phyloP scores from a whole-genome alignment of 37 sponge, comb jelly and placozoan species.

The Beroe ovata region DNA sequence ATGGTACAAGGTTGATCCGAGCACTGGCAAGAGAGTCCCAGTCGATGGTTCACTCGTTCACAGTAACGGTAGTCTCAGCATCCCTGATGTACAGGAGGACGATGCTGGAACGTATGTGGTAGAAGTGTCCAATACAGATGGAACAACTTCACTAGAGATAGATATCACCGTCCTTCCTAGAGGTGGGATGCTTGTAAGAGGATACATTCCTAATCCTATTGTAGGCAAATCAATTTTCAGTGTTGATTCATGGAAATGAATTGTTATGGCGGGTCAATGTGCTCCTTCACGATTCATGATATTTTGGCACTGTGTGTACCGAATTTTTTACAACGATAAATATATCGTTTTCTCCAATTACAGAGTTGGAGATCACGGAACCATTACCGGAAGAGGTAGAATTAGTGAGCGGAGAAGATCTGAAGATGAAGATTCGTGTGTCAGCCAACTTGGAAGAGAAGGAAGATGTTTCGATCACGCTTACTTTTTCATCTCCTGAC shows the following conservation, averaged over 20 bases:
- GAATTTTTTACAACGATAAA: too few relatives aligned
- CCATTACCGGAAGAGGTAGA: constrained; percentile 34
- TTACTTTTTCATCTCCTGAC: not conserved
- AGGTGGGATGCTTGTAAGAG: not conserved
- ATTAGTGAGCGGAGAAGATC: not conserved
- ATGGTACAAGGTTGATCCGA: too few relatives aligned
- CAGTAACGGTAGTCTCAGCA: not conserved
- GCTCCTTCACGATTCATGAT: too few relatives aligned
- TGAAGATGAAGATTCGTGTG: not conserved
- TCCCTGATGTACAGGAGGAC: not conserved
- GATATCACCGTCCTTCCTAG: not conserved
- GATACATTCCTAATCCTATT: not conserved
- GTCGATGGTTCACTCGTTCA: too few relatives aligned
- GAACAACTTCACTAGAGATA: not conserved
- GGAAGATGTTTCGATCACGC: not conserved
- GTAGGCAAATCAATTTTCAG: too few relatives aligned
- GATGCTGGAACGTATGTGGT: not conserved
- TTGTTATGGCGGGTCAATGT: too few relatives aligned
- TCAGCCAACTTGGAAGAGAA: not conserved
- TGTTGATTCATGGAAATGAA: too few relatives aligned
- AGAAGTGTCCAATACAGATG: not conserved
- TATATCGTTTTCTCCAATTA: not conserved
- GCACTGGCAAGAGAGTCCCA: too few relatives aligned
- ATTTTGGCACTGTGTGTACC: too few relatives aligned
- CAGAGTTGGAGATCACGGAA: not conserved